These are phyloP conservation scores for Epinotia nisella DNA, from an alignment of 2,888 invertebrate species.

Conservation along the genomic window DNA sequence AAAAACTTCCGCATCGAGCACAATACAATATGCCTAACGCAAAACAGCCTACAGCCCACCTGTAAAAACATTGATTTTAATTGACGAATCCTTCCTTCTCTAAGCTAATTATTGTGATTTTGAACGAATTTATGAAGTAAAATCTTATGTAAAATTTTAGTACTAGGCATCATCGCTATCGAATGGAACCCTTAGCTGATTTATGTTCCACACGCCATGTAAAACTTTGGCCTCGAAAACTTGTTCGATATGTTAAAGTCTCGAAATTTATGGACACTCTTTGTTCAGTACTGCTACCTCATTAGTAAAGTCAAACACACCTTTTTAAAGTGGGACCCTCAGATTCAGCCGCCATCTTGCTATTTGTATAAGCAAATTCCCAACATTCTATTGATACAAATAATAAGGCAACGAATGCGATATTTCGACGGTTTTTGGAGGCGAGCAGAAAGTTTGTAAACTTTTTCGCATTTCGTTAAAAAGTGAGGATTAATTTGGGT, in stretches of 20 bases:
- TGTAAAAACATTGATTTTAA: no score
- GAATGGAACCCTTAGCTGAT: conserved; percentile 6
- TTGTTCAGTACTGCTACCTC: conserved; percentile 67
- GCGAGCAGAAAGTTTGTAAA: conserved; percentile 71
- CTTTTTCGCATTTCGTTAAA: conserved; percentile 81
- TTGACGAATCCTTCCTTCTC: no score
- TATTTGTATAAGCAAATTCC: conserved; percentile 74
- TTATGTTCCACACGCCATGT: not conserved
- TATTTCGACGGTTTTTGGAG: conserved; percentile 73
- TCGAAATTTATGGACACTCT: conserved; percentile 58
- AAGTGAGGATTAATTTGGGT: conserved; percentile 79
- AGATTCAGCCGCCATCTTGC: conserved; percentile 60
- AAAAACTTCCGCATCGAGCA: no score
- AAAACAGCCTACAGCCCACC: no score
- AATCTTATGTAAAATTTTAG: not conserved
- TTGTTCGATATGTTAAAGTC: conserved; percentile 64
- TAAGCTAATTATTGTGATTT: no score
- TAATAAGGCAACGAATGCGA: conserved; percentile 70
- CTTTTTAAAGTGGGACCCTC: conserved; percentile 72
- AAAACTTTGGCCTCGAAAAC: conserved; percentile 53
- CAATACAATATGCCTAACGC: no score
- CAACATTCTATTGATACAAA: conserved; percentile 81
- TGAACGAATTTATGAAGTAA: no score
- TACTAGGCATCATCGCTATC: not conserved
- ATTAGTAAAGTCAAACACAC: conserved; percentile 82